Percentiles rank a stretch among this genome's conserved stretches.
Conservation (phyloP, 2,113 vertebrate species). For the Orientallactaga bullata region DNA sequence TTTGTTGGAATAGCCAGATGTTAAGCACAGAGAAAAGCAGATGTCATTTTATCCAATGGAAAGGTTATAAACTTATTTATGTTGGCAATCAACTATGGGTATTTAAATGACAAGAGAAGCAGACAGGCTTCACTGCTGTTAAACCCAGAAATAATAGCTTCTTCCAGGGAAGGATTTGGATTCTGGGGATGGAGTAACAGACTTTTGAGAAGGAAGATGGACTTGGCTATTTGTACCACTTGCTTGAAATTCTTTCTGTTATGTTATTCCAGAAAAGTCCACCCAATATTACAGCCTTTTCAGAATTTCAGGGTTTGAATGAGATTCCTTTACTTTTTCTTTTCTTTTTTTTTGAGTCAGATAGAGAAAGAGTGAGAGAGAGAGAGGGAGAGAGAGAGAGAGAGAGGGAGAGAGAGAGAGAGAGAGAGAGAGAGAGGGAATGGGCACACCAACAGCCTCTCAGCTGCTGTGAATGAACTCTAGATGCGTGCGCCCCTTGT, state of each 20-base stretch:
- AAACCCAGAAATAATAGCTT: background rate
- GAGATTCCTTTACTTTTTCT: background rate
- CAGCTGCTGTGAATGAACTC: no score
- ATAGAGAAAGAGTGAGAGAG: no score
- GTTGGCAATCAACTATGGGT: slow-evolving; percentile 79
- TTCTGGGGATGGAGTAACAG: background rate
- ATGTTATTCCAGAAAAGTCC: background rate
- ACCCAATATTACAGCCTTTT: background rate
- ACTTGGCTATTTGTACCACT: background rate
- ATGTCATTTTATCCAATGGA: slow-evolving; percentile 83
- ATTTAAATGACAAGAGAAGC: slow-evolving; percentile 81
- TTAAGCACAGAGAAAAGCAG: slow-evolving; percentile 86
- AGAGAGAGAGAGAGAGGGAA: no score
- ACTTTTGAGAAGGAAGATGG: background rate
- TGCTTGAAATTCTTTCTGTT: background rate
- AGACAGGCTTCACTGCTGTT: slow-evolving; percentile 64
- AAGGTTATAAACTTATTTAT: slow-evolving; percentile 87
- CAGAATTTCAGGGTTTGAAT: background rate
- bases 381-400: no score
- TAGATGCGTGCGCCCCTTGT: no score
- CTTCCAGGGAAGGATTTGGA: background rate
- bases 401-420: no score
- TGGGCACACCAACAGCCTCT: no score
- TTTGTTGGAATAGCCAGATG: slow-evolving; percentile 89
- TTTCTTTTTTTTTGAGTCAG: no score